Evolutionary conservation across 2,113 vertebrate species (phyloP), one percentile per base, ranked within the genome.

Genomic region (Microtus richardsoni): DNA sequence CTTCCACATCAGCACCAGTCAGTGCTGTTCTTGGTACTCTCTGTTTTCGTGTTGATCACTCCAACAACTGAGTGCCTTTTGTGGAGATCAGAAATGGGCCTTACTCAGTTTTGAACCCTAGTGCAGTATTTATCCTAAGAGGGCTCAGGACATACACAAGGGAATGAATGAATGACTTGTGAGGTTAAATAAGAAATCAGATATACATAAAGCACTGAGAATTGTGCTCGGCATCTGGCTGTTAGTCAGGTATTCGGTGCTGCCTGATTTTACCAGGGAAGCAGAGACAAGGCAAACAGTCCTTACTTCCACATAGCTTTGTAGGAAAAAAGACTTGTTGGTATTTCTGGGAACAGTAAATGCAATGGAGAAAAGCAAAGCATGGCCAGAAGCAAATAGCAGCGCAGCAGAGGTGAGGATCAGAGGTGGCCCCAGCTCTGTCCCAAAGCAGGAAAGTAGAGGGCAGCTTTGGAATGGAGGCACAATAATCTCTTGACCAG

Each of bases 171-270:
- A 19, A 11, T 58, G 44, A 12, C 22, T 16, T 14, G 6, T 13
- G 19, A 77, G n/a, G 58, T 44, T 33, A 28, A 54, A 36, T 24
- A 33, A n/a, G 77, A 58, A 14, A 21, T 60, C 22, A 62, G 28
- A 21, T 22, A 10, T 6, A 9, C 1, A 12, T 24, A 30, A 73
- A 41, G 11, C 6, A 2, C 70, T 1, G 66, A 21, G 91, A 66
- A 33, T 0, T 7, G 26, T 22, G 0, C 41, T 9, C 6, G 5
- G 49, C 9, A 82, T 52, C 73, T 87, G 28, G 75, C 94, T 28
- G 7, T 41, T 4, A 26, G 71, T 4, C 1, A 24, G 47, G 47
- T 8, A 4, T 73, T 19, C 0, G 3, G 26, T 39, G 79, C 28
- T 14, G 1, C 10, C 0, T n/a, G 22, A 16, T 41, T 10, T 47